These are phyloP conservation scores for Pristionchus entomophagus DNA, from an alignment of 2,888 invertebrate species.

Conservation along the genomic window DNA sequence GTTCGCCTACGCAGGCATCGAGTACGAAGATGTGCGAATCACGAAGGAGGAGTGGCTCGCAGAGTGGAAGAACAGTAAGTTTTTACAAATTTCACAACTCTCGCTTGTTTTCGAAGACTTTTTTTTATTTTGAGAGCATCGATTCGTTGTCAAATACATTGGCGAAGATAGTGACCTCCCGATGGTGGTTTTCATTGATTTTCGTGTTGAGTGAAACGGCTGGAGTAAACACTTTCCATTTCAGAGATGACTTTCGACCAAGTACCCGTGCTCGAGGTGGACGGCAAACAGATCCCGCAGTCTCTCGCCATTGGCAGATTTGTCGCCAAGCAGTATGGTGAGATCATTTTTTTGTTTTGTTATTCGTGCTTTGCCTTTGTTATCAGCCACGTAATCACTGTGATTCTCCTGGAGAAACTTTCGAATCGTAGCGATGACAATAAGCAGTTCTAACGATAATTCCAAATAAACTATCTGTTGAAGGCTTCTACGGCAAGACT, in stretches of 20 bases:
- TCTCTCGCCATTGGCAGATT: constrained; percentile 7
- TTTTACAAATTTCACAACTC: no score
- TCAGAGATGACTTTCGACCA: constrained; percentile 42
- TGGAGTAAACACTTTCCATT: background rate
- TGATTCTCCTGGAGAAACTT: no score
- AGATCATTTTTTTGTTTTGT: no score
- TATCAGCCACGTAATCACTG: no score
- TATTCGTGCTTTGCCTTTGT: no score
- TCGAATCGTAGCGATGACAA: background rate
- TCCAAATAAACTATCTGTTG: background rate
- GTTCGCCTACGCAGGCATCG: constrained; percentile 42
- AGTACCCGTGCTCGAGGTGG: constrained; percentile 33
- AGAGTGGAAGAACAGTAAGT: constrained; percentile 13
- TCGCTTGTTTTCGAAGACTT: no score
- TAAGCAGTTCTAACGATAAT: background rate
- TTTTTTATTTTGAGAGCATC: no score
- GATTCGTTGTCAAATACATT: no score
- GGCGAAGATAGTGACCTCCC: no score
- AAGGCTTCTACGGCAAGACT: constrained; percentile 26
- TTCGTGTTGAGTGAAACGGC: no score
- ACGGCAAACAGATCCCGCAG: constrained; percentile 17
- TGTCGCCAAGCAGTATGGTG: constrained; percentile 20
- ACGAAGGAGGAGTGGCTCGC: constrained; percentile 22
- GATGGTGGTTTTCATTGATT: no score
- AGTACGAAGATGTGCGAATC: constrained; percentile 45